These are phyloP conservation scores for Burhinus bistriatus DNA, from an alignment of 2,113 vertebrate species.

Conservation along the genomic window DNA sequence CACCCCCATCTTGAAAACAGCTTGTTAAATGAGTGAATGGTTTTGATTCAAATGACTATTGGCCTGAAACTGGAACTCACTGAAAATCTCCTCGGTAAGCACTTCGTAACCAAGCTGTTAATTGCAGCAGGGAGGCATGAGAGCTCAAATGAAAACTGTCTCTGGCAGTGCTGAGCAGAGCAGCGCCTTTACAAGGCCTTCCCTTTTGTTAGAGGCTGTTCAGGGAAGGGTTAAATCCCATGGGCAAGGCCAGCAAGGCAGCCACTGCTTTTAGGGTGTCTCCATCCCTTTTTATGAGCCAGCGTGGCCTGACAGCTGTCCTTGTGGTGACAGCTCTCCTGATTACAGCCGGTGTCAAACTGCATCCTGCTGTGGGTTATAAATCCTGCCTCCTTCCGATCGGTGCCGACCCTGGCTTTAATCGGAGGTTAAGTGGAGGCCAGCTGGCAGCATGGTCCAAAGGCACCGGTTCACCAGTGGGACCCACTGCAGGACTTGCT, in stretches of 20 bases:
- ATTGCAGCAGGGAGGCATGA: fast-evolving
- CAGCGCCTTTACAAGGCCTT: not conserved
- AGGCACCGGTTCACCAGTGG: not conserved
- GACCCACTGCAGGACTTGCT: not conserved
- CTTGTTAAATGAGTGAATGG: not conserved
- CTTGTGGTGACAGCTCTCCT: conserved; percentile 78
- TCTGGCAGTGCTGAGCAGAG: not conserved
- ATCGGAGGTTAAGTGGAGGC: conserved; percentile 73
- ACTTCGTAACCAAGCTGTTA: fast-evolving
- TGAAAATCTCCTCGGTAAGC: not conserved
- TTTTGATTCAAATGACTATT: not conserved
- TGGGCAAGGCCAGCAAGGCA: not conserved
- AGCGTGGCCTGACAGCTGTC: conserved; percentile 75
- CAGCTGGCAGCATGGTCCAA: not conserved
- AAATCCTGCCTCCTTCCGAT: conserved; percentile 77
- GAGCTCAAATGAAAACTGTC: not conserved
- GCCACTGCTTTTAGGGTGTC: conserved; percentile 57
- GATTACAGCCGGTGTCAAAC: conserved; percentile 77
- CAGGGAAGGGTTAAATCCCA: conserved; percentile 49
- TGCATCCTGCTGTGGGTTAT: conserved; percentile 69
- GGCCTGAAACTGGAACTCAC: not conserved
- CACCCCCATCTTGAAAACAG: not conserved
- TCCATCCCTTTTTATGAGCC: conserved; percentile 72
- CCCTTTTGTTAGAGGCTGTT: not conserved
- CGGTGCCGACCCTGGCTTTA: conserved; percentile 65